Conservation (phyloP, 2,888 invertebrate species). For the Heteromyza rotundicornis region DNA sequence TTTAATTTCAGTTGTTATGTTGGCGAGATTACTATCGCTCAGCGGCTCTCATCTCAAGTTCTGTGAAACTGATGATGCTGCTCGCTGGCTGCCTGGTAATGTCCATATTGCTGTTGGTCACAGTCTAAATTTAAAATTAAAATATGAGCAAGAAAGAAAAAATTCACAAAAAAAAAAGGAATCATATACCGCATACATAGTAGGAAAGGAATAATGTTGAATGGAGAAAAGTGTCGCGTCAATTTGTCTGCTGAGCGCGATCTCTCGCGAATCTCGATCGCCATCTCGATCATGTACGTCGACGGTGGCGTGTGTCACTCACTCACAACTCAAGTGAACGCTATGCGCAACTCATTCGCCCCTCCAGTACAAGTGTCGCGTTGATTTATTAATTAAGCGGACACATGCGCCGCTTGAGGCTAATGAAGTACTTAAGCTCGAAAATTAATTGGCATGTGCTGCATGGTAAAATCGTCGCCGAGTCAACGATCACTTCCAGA, state of each 20-base stretch:
- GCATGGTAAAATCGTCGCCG: conserved; percentile 1
- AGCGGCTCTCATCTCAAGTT: too few relatives aligned
- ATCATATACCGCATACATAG: too few relatives aligned
- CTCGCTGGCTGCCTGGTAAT: conserved; percentile 3
- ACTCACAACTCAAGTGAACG: not conserved
- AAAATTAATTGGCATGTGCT: conserved; percentile 48
- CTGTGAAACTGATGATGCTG: not conserved
- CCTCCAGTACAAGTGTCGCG: conserved; percentile 52
- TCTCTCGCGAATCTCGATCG: not conserved
- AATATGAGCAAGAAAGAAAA: not conserved
- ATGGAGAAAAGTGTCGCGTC: conserved; percentile 43
- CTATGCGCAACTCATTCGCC: conserved; percentile 5
- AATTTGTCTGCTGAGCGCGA: conserved; percentile 49
- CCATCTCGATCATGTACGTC: not conserved
- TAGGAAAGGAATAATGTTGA: too few relatives aligned
- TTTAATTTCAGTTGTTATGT: too few relatives aligned
- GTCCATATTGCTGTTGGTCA: conserved; percentile 14
- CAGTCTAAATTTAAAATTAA: conserved; percentile 1
- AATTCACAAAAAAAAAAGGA: too few relatives aligned
- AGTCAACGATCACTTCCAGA: conserved; percentile 10
- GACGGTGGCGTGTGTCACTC: not conserved
- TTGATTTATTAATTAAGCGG: conserved; percentile 60
- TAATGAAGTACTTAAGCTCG: conserved; percentile 43
- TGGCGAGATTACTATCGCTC: too few relatives aligned
- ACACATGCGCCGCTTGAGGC: conserved; percentile 34